phyloP scores from a whole-genome alignment of 2,888 invertebrate species.

The Chironomus riparius region DNA sequence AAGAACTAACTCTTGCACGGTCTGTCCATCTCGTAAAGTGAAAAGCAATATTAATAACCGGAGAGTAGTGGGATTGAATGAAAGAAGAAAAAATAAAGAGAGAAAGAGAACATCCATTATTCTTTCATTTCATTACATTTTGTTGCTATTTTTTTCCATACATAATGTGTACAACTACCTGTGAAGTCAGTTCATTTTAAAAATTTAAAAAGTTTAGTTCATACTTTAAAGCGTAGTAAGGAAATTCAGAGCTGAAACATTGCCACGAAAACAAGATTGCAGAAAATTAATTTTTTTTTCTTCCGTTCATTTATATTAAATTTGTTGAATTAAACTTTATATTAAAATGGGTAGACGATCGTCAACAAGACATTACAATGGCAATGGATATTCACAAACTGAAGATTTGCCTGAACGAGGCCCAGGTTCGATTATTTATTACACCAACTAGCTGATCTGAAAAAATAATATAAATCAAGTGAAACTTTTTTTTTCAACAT shows the following conservation, averaged over 20 bases:
- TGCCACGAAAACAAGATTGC: slow-evolving; percentile 16
- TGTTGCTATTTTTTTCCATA: no score
- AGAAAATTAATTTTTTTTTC: neutral
- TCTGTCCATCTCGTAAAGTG: no score
- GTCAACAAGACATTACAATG: neutral
- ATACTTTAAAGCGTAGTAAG: neutral
- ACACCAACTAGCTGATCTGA: no score
- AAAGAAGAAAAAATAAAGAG: no score
- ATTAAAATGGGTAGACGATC: slow-evolving; percentile 10
- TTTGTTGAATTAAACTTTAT: neutral
- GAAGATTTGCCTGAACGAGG: slow-evolving; percentile 40
- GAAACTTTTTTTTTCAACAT: neutral
- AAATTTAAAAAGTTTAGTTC: neutral
- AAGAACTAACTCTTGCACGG: no score
- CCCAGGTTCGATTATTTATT: slow-evolving; percentile 36
- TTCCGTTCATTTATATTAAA: neutral
- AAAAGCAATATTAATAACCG: no score
- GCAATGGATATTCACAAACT: neutral
- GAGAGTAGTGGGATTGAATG: no score
- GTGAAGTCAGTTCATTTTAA: neutral
- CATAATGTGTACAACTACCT: neutral
- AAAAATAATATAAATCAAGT: neutral
- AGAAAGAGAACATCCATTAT: no score
- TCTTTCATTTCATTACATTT: no score
- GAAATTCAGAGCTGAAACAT: neutral